Evolutionary conservation across 1,140 invertebrate species (phyloP).

Genomic region (Pogonomyrmex barbatus): DNA sequence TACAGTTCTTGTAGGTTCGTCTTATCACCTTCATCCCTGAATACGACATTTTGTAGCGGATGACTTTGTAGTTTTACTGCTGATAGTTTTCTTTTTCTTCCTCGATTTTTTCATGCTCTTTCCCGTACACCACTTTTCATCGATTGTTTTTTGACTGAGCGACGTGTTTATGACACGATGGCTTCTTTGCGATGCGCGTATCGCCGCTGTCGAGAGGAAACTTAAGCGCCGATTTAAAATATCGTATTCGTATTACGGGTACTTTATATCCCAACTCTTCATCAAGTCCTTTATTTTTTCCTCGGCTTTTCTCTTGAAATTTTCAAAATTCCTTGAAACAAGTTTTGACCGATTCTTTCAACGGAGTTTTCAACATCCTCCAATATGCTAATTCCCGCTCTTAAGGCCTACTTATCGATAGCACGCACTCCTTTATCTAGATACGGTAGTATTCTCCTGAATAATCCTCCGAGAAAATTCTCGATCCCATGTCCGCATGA

Average conservation of each 20-base stretch:
- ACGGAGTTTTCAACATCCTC: not conserved
- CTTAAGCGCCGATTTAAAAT: not conserved
- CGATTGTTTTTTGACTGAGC: not conserved
- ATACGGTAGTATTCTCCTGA: not conserved
- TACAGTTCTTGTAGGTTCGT: not conserved
- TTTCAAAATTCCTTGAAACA: not conserved
- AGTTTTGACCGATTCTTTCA: not conserved
- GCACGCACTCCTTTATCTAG: not conserved
- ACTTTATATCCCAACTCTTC: not conserved
- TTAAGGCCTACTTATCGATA: not conserved
- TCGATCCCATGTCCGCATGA: not conserved
- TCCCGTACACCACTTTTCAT: not conserved
- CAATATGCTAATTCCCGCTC: not conserved
- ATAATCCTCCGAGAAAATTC: not conserved
- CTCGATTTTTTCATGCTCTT: not conserved
- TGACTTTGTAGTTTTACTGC: not conserved
- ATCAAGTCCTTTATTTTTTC: not conserved
- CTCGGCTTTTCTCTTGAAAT: slow-evolving; percentile 10
- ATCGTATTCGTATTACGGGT: not conserved
- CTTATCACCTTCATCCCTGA: not conserved
- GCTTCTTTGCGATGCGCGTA: not conserved
- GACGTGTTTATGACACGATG: not conserved
- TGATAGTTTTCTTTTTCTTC: not conserved
- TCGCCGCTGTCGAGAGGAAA: not conserved
- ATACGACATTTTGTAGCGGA: not conserved